These are phyloP conservation scores for Sarcophaga variegata DNA, from an alignment of 2,888 invertebrate species.

Conservation along the genomic window DNA sequence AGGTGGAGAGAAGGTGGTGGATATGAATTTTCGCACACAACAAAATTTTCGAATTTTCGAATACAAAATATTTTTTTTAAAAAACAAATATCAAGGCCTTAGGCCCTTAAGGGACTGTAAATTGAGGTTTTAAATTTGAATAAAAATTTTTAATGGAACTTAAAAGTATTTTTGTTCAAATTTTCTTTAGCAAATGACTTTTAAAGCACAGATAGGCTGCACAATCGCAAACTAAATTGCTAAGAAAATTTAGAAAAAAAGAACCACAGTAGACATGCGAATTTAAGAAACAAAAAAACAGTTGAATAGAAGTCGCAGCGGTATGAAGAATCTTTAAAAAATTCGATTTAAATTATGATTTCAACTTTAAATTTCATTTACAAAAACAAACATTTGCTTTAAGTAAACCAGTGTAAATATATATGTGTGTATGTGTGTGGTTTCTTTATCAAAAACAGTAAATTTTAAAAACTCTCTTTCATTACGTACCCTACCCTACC, in stretches of 20 bases:
- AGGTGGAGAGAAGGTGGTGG: too few species aligned
- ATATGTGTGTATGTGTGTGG: not conserved
- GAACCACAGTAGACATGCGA: not conserved
- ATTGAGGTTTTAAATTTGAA: too few species aligned
- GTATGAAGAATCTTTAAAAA: not conserved
- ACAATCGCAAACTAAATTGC: conserved; percentile 28
- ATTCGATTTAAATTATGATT: too few species aligned
- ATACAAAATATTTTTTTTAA: too few species aligned
- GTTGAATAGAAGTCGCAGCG: not conserved
- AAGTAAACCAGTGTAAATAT: not conserved
- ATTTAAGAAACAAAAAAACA: not conserved
- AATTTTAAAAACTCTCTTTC: not conserved
- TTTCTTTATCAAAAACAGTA: not conserved
- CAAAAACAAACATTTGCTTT: not conserved
- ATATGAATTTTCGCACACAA: too few species aligned
- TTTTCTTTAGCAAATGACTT: too few species aligned
- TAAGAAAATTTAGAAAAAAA: conserved; percentile 3
- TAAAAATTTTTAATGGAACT: too few species aligned
- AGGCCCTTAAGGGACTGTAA: too few species aligned
- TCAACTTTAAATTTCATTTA: too few species aligned
- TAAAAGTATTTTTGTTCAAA: too few species aligned
- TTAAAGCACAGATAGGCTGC: not conserved
- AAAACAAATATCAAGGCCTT: too few species aligned
- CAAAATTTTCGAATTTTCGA: too few species aligned
- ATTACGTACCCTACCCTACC: not conserved